phyloP scores from a whole-genome alignment of 2,113 vertebrate species.

The Leucopsar rothschildi region DNA sequence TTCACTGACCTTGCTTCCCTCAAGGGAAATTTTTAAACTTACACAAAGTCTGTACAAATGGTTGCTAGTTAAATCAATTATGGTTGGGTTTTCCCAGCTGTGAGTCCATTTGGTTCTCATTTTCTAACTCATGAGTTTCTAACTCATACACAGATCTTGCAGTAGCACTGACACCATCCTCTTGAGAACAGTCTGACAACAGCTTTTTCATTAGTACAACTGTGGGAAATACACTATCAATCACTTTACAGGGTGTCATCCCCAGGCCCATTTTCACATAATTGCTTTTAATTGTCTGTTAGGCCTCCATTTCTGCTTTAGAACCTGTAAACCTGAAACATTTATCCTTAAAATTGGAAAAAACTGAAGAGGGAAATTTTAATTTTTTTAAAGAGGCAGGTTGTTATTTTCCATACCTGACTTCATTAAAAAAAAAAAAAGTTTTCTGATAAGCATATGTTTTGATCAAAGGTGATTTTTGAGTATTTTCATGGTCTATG shows the following conservation, averaged over 20 bases:
- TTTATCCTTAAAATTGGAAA: neutral
- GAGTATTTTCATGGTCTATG: neutral
- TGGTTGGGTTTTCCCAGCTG: slow-evolving; percentile 75
- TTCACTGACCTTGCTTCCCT: slow-evolving; percentile 70
- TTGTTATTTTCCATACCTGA: neutral
- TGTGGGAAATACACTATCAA: slow-evolving; percentile 65
- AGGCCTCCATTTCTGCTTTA: neutral
- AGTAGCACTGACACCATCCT: slow-evolving; percentile 43
- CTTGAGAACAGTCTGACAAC: slow-evolving; percentile 68
- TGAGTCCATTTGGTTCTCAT: slow-evolving; percentile 77
- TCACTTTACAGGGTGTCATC: slow-evolving; percentile 65
- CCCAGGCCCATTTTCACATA: slow-evolving; percentile 19
- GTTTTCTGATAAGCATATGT: neutral
- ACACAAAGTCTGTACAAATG: slow-evolving; percentile 59
- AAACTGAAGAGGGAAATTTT: neutral
- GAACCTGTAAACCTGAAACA: slow-evolving; percentile 8
- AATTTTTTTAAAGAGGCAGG: neutral
- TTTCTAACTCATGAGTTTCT: slow-evolving; percentile 72
- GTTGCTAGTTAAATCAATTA: slow-evolving; percentile 75
- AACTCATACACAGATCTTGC: slow-evolving; percentile 36
- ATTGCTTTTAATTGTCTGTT: slow-evolving; percentile 46
- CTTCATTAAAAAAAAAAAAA: neutral
- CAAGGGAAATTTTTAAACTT: slow-evolving; percentile 72
- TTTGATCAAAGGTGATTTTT: neutral
- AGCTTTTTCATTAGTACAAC: slow-evolving; percentile 74